phyloP scores from a whole-genome alignment of 2,797 vertebrate genomes.

The Tokudaia tokunoshimensis region DNA sequence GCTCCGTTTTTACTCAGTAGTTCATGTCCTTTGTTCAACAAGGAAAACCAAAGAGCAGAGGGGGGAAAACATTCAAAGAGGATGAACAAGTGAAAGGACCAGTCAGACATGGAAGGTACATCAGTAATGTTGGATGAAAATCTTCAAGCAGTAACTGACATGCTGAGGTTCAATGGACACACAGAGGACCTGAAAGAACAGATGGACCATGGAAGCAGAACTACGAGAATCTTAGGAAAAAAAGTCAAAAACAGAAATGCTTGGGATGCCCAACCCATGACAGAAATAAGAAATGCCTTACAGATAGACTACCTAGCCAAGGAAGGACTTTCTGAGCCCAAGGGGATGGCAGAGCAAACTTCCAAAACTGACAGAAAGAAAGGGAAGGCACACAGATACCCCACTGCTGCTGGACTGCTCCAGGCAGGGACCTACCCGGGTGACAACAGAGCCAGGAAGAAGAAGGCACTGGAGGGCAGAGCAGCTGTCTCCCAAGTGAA shows the following conservation, averaged over 20 bases:
- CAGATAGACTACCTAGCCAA: not conserved
- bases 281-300: not conserved
- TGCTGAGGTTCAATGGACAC: not conserved
- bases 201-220: not conserved
- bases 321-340: not conserved
- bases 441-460: not conserved
- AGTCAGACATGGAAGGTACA: not conserved
- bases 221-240: not conserved
- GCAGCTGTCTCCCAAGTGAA: not conserved
- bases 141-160: not conserved
- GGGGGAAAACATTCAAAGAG: not conserved
- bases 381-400: not conserved
- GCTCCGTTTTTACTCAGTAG: not conserved
- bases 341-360: not conserved
- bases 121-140: not conserved
- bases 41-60: not conserved
- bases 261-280: not conserved
- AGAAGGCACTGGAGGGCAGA: not conserved
- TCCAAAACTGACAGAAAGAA: not conserved
- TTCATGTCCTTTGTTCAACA: not conserved
- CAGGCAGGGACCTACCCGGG: accelerated
- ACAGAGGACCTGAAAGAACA: not conserved
- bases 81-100: not conserved
- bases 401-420: not conserved
- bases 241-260: not conserved